phyloP scores from a whole-genome alignment of 2,113 vertebrate genomes.

The Takifugu bimaculatus region DNA sequence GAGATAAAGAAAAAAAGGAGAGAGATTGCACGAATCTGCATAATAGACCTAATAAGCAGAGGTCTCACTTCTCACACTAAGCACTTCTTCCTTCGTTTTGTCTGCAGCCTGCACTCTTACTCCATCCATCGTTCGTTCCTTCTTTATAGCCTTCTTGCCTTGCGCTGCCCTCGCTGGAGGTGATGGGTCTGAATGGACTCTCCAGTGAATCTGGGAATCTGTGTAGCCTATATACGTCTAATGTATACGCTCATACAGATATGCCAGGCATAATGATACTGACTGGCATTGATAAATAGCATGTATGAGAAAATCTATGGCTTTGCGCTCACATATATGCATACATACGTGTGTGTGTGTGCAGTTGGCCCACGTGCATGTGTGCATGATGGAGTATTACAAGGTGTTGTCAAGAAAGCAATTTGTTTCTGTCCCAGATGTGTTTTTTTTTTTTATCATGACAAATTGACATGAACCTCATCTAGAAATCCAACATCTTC shows the following conservation, averaged over 20 bases:
- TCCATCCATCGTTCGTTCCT: slow-evolving; percentile 22
- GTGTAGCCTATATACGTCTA: slow-evolving; percentile 16
- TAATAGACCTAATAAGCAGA: slow-evolving; percentile 14
- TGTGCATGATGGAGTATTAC: slow-evolving; percentile 67
- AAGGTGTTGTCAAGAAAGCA: slow-evolving; percentile 74
- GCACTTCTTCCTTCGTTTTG: slow-evolving; percentile 29
- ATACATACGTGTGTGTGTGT: slow-evolving; percentile 1
- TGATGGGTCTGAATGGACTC: slow-evolving; percentile 12
- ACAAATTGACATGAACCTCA: slow-evolving; percentile 64
- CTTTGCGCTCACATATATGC: slow-evolving; percentile 10
- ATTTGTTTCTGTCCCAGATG: slow-evolving; percentile 69
- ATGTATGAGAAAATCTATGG: slow-evolving; percentile 28
- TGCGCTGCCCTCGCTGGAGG: slow-evolving; percentile 19
- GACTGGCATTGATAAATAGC: slow-evolving; percentile 68
- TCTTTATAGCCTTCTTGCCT: slow-evolving; percentile 29
- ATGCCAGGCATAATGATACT: slow-evolving; percentile 48
- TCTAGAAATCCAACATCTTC: slow-evolving; percentile 52
- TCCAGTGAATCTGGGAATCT: slow-evolving; percentile 24
- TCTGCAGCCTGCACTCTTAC: slow-evolving; percentile 41
- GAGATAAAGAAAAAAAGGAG: slow-evolving; percentile 9
- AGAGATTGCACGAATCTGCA: slow-evolving; percentile 19
- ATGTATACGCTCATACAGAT: slow-evolving; percentile 50
- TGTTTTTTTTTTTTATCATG: slow-evolving; percentile 59
- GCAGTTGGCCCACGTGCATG: slow-evolving; percentile 10
- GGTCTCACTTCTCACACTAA: slow-evolving; percentile 26